These are phyloP conservation scores for Cydia fagiglandana DNA, from an alignment of 1,140 invertebrate genomes.

Conservation along the genomic window DNA sequence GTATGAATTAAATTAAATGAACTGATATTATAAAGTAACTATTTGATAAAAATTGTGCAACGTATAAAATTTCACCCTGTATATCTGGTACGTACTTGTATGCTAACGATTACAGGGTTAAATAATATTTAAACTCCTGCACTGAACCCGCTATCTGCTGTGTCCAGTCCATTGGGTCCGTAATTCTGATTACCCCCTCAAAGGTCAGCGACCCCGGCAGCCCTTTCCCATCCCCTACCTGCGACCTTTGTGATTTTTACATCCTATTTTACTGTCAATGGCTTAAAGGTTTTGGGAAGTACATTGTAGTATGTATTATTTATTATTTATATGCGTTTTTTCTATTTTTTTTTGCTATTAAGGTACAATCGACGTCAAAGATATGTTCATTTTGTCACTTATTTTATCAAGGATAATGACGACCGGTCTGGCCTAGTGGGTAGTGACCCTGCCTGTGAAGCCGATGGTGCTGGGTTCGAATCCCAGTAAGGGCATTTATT, in stretches of 20 bases:
- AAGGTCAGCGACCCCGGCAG: conserved; percentile 47
- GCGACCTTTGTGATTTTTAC: conserved; percentile 36
- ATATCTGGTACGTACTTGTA: not conserved
- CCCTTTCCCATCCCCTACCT: conserved; percentile 38
- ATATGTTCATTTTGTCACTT: too few species aligned
- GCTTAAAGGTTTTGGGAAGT: not conserved
- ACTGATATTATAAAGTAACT: not conserved
- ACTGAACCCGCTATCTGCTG: conserved; percentile 42
- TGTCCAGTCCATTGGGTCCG: conserved; percentile 47
- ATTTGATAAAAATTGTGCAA: not conserved
- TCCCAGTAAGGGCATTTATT: too few species aligned
- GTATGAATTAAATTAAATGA: not conserved
- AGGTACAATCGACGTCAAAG: too few species aligned
- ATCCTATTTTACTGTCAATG: conserved; percentile 43
- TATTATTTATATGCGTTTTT: not conserved
- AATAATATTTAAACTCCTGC: conserved; percentile 28
- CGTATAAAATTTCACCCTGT: not conserved
- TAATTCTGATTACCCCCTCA: conserved; percentile 40
- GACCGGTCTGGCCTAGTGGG: too few species aligned
- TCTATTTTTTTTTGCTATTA: not conserved
- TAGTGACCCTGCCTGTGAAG: too few species aligned
- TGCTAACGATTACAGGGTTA: not conserved
- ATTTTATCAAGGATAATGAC: too few species aligned
- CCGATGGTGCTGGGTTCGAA: too few species aligned
- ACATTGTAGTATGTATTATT: not conserved